These are phyloP conservation scores for Pollachius pollachius DNA, from an alignment of 2,113 vertebrate species.

Conservation along the genomic window DNA sequence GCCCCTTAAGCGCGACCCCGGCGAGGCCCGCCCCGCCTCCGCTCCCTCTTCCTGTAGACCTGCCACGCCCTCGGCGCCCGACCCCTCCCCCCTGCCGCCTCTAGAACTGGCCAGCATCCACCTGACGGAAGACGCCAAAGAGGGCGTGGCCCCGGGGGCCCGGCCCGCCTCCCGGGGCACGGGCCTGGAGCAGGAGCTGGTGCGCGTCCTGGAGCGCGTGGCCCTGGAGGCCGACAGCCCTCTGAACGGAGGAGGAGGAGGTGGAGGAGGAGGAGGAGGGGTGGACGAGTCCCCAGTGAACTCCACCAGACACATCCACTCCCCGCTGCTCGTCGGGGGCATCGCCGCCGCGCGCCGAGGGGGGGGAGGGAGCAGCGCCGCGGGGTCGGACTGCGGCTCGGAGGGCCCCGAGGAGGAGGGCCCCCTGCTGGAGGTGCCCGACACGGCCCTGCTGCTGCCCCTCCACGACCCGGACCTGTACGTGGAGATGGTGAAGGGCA, in stretches of 20 bases:
- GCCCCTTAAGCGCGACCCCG: conserved; percentile 55
- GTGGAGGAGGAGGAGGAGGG: conserved; percentile 55
- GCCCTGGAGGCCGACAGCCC: conserved; percentile 70
- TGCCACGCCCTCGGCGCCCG: conserved; percentile 25
- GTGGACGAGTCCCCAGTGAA: conserved; percentile 34
- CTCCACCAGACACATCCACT: conserved; percentile 51
- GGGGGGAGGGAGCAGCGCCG: conserved; percentile 46
- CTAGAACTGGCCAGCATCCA: conserved; percentile 67
- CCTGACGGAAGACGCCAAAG: conserved; percentile 66
- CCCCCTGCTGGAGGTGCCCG: conserved; percentile 75
- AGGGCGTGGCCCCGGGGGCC: conserved; percentile 31
- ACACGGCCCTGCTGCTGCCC: conserved; percentile 77
- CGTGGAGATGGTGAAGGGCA: conserved; percentile 89
- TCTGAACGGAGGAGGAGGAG: conserved; percentile 62
- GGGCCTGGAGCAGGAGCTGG: conserved; percentile 77
- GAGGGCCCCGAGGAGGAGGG: conserved; percentile 85
- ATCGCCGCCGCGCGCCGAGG: conserved; percentile 50
- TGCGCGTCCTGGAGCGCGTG: conserved; percentile 76
- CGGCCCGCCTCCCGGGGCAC: conserved; percentile 24
- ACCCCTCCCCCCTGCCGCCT: conserved; percentile 36
- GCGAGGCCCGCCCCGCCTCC: not conserved
- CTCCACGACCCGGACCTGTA: conserved; percentile 95
- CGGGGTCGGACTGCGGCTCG: conserved; percentile 71
- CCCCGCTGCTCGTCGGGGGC: conserved; percentile 57
- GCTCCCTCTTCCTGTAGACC: conserved; percentile 21